Evolutionary conservation across 2,888 invertebrate species (phyloP).

Genomic region (Chymomyza amoena): DNA sequence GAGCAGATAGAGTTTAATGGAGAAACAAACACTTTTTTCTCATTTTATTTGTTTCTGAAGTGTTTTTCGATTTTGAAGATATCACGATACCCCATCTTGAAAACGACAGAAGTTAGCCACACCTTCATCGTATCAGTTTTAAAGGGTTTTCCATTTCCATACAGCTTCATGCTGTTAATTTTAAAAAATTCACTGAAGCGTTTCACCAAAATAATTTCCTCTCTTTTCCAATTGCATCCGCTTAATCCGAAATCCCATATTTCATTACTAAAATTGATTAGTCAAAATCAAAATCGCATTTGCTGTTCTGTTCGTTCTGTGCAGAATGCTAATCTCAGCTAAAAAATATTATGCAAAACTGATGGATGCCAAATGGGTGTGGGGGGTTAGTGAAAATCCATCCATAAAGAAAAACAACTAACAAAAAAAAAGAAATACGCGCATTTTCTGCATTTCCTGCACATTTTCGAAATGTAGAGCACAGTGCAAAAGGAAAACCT

Average conservation of each 20-base stretch:
- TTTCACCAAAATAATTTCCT: neutral
- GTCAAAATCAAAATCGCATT: conserved; percentile 56
- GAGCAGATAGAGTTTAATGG: too few species aligned
- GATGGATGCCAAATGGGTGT: conserved; percentile 23
- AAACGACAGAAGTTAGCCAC: too few species aligned
- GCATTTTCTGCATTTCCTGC: conserved; percentile 16
- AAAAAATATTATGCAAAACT: conserved; percentile 58
- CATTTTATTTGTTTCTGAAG: too few species aligned
- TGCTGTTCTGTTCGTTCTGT: conserved; percentile 13
- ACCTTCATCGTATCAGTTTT: too few species aligned
- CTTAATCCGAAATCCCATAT: neutral
- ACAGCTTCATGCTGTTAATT: too few species aligned
- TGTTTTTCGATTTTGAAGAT: too few species aligned
- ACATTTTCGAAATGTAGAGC: conserved; percentile 3
- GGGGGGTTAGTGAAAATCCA: neutral
- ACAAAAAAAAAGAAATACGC: conserved; percentile 28
- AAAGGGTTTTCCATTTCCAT: too few species aligned
- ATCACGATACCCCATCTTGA: too few species aligned
- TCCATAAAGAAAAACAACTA: conserved; percentile 1
- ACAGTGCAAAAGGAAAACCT: conserved; percentile 32
- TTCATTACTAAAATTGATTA: neutral
- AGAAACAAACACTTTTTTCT: too few species aligned
- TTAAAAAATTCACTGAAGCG: too few species aligned
- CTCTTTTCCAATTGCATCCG: neutral
- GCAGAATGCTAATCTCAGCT: conserved; percentile 61